Conservation (phyloP, 2,888 invertebrate species). For the Ichneumon xanthorius region DNA sequence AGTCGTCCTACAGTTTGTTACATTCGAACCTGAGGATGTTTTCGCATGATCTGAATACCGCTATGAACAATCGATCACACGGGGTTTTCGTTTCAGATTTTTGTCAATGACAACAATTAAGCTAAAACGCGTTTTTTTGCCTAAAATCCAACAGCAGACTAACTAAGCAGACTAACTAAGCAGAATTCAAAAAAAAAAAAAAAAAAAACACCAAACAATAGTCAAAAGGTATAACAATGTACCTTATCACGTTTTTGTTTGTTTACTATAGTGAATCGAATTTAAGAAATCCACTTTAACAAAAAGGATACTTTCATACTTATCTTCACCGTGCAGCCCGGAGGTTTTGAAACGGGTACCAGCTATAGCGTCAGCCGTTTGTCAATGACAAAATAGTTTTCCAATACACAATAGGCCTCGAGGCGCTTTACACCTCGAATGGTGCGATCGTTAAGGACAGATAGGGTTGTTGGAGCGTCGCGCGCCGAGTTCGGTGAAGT, state of each 20-base stretch:
- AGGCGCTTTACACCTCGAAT: background rate
- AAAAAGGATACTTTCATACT: background rate
- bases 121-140: too few relatives aligned
- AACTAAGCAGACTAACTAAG: too few relatives aligned
- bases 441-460: slow-evolving; percentile 48
- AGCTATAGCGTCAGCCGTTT: slow-evolving; percentile 16
- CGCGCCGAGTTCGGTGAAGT: slow-evolving; percentile 9
- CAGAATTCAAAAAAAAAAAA: too few relatives aligned
- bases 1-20: too few relatives aligned
- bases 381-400: slow-evolving; percentile 60
- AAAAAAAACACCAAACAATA: too few relatives aligned
- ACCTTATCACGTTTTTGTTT: background rate
- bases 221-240: background rate
- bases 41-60: too few relatives aligned
- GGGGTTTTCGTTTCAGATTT: too few relatives aligned
- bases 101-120: too few relatives aligned
- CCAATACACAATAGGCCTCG: slow-evolving; percentile 35
- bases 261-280: background rate
- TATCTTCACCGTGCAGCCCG: background rate
- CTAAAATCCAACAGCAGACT: too few relatives aligned
- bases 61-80: too few relatives aligned
- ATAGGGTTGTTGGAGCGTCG: slow-evolving; percentile 39
- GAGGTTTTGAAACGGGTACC: slow-evolving; percentile 2
- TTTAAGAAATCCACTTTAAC: background rate
- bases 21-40: too few relatives aligned